Base-by-base conservation (phyloP, 2,888 invertebrate genomes). In the Torymus aiolomorphi region DNA sequence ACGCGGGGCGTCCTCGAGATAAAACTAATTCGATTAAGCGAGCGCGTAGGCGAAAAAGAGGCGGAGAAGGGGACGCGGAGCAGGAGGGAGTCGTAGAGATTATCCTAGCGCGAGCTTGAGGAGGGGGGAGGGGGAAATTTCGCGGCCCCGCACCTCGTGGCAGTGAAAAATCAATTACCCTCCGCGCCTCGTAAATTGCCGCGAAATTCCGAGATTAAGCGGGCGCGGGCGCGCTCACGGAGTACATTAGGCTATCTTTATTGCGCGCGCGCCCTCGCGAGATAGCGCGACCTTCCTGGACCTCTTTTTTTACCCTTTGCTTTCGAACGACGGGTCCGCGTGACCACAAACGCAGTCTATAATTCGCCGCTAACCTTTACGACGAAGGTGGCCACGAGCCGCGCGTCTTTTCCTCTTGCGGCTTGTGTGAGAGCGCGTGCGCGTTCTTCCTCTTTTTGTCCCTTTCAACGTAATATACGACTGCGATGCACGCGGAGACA, bases 241-340 rank as follows among this genome's bases (percentile, higher is more conserved):
- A 66, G 57, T 75, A 42, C 71, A 77, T 77, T 77, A 77, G 65
- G 71, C 70, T 77, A 77, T 77, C 77, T 77, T 77, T 77, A 77
- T 77, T 77, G 70, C 67, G 63, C 63, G 61, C 63, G 63, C 65
- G 65, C 18, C 2, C 49, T 42, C 49, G 49, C 59, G n/a, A 59
- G n/a, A 59, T 14, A 59, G 5, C n/a, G 12, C 49, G 10, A 24
- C 49, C 31, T 18, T 65, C 63, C 65, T 31, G 20, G 42, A 59
- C 8, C 42, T 42, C 42, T 42, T 42, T 42, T 42, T 42, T 42
- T 42, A 42, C 8, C 8, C 42, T 42, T 42, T 42, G 42, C 42
- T 42, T 42, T 42, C 42, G 42, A 42, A 8, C 42, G 42, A 42
- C 42, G 42, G 42, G 42, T 2, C 42, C 31, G 20, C 14, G 18